Evolutionary conservation across 1,140 invertebrate genomes (phyloP).

Genomic region (Alviniconcha marisindica): DNA sequence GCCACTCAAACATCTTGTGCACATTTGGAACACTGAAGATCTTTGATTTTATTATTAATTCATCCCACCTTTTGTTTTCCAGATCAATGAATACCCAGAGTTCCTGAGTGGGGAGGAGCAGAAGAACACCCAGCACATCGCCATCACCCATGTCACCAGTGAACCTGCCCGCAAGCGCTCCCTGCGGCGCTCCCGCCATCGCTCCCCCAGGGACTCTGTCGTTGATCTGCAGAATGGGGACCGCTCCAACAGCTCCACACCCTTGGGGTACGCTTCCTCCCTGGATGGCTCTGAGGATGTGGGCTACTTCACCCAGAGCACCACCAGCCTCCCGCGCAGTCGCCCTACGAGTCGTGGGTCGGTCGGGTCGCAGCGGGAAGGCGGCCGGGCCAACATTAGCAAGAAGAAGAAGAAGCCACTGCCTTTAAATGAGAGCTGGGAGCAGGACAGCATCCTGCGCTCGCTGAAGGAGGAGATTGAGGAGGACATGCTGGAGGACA

Average conservation of each 20-base stretch:
- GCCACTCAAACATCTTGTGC: background rate
- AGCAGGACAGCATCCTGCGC: conserved; percentile 60
- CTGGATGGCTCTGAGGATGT: conserved; percentile 57
- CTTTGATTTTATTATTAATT: background rate
- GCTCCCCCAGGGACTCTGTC: conserved; percentile 55
- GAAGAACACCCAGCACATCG: conserved; percentile 72
- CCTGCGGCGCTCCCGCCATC: conserved; percentile 57
- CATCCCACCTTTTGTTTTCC: conserved; percentile 34
- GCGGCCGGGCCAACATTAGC: conserved; percentile 39
- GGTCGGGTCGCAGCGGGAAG: conserved; percentile 37
- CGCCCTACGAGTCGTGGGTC: conserved; percentile 63
- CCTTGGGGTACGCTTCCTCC: conserved; percentile 59
- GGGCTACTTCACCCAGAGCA: conserved; percentile 60
- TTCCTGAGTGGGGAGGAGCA: conserved; percentile 71
- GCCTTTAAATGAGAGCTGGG: conserved; percentile 56
- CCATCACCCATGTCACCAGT: conserved; percentile 63
- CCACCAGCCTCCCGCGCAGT: conserved; percentile 56
- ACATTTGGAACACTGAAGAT: background rate
- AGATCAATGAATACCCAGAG: conserved; percentile 73
- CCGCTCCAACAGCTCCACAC: conserved; percentile 67
- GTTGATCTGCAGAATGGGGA: conserved; percentile 58
- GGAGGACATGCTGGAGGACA: conserved; percentile 62
- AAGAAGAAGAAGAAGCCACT: conserved; percentile 65
- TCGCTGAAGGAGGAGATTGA: conserved; percentile 64
- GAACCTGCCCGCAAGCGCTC: conserved; percentile 56